Evolutionary conservation across 1,140 invertebrate genomes (phyloP).

Genomic region (Sinella curviseta): DNA sequence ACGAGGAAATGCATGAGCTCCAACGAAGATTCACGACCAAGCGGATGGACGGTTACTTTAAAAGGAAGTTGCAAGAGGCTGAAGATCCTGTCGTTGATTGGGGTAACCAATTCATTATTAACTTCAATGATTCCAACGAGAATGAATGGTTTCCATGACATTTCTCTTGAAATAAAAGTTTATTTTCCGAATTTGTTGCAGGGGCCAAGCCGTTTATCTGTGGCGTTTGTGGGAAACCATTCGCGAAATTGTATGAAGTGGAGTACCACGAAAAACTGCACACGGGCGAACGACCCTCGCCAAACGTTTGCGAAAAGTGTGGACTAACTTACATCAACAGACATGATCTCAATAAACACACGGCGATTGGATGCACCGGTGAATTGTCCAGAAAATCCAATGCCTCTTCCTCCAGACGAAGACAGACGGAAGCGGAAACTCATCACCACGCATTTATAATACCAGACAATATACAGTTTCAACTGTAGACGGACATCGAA

Average conservation of each 20-base stretch:
- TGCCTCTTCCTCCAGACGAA: neutral
- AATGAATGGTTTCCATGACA: neutral
- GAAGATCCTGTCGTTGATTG: slow-evolving; percentile 35
- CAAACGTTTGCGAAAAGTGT: slow-evolving; percentile 25
- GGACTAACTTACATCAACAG: slow-evolving; percentile 31
- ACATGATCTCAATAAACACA: slow-evolving; percentile 40
- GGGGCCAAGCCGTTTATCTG: slow-evolving; percentile 36
- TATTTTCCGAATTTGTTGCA: neutral
- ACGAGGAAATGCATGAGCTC: slow-evolving; percentile 37
- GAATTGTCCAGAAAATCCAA: slow-evolving; percentile 19
- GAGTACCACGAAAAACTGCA: slow-evolving; percentile 40
- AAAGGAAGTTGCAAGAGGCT: slow-evolving; percentile 27
- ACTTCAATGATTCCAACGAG: too few relatives aligned
- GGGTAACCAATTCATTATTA: too few relatives aligned
- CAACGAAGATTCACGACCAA: slow-evolving; percentile 37
- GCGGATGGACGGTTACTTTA: slow-evolving; percentile 32
- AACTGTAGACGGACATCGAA: too few relatives aligned
- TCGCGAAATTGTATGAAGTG: slow-evolving; percentile 38
- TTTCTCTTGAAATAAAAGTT: too few relatives aligned
- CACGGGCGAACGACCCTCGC: slow-evolving; percentile 24
- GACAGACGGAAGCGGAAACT: too few relatives aligned
- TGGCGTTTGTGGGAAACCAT: slow-evolving; percentile 38
- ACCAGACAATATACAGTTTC: too few relatives aligned
- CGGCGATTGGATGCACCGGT: slow-evolving; percentile 16
- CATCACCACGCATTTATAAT: too few relatives aligned